Evolutionary conservation across 2,797 vertebrate species (phyloP).

Genomic region (Coilia nasus): DNA sequence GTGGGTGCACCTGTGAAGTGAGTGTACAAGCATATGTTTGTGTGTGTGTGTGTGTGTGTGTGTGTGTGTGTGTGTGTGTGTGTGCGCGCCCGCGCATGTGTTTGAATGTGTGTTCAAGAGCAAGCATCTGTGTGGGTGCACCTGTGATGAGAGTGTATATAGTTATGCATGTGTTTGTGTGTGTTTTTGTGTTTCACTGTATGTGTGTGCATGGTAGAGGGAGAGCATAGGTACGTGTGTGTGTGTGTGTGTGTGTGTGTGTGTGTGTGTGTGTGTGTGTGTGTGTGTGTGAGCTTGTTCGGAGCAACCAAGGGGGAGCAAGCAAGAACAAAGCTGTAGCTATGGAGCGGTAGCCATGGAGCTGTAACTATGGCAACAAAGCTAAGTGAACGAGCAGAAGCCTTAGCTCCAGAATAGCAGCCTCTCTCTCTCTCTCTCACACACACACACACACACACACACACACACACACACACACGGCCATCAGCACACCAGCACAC

Average conservation of each 20-base stretch:
- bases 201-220: too few species aligned
- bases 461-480: conserved; percentile 49
- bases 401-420: conserved; percentile 76
- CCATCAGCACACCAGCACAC: background rate
- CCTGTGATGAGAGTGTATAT: too few species aligned
- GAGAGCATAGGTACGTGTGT: background rate
- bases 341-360: conserved; percentile 76
- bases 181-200: too few species aligned
- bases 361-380: conserved; percentile 79
- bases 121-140: too few species aligned
- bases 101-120: too few species aligned
- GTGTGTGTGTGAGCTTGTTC: conserved; percentile 30
- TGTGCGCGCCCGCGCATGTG: background rate
- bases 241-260: conserved; percentile 18
- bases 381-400: conserved; percentile 73
- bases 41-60: background rate
- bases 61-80: background rate
- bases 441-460: conserved; percentile 18
- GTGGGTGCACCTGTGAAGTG: conserved; percentile 17
- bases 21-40: background rate
- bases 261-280: conserved; percentile 40
- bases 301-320: conserved; percentile 52
- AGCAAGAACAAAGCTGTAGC: conserved; percentile 65
- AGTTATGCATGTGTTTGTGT: too few species aligned
- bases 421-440: conserved; percentile 53